Evolutionary conservation across 2,888 invertebrate species (phyloP).

Genomic region (Stenchaetothrips biformis): DNA sequence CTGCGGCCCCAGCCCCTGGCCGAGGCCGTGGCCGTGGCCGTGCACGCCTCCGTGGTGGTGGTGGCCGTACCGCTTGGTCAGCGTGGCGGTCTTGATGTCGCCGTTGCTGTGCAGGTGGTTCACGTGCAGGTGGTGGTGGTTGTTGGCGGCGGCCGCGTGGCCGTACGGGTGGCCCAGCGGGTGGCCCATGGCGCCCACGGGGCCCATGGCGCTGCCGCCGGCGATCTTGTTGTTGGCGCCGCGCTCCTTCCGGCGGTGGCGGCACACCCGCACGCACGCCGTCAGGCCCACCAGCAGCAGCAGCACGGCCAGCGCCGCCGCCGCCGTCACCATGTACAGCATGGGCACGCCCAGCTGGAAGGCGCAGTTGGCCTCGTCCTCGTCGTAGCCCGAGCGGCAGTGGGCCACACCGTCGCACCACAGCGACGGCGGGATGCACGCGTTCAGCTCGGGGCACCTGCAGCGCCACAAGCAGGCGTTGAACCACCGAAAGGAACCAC

Average conservation of each 20-base stretch:
- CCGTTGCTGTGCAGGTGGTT: constrained; percentile 57
- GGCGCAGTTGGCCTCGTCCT: constrained; percentile 70
- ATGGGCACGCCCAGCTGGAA: constrained; percentile 63
- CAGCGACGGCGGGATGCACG: constrained; percentile 69
- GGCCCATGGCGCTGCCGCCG: constrained; percentile 26
- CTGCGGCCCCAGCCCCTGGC: constrained; percentile 1
- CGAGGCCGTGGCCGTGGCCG: not conserved
- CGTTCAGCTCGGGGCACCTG: constrained; percentile 75
- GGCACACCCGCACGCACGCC: constrained; percentile 46
- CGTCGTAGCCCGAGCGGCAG: constrained; percentile 77
- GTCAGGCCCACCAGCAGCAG: constrained; percentile 57
- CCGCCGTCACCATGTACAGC: constrained; percentile 60
- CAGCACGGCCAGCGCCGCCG: constrained; percentile 58
- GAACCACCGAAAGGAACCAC: too few relatives aligned
- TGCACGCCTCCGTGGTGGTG: constrained; percentile 1
- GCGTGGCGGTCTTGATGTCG: constrained; percentile 38
- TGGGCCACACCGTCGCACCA: constrained; percentile 78
- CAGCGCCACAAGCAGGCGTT: constrained; percentile 37
- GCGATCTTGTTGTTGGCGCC: not conserved
- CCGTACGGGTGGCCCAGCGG: constrained; percentile 50
- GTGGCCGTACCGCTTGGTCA: constrained; percentile 44
- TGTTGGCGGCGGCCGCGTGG: constrained; percentile 48
- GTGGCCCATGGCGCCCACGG: constrained; percentile 27
- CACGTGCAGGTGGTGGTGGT: constrained; percentile 52
- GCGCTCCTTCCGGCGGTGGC: constrained; percentile 28